Evolutionary conservation across 2,113 vertebrate genomes (phyloP), one percentile per base, ranked within the genome.

Genomic region (Mus spicilegus): DNA sequence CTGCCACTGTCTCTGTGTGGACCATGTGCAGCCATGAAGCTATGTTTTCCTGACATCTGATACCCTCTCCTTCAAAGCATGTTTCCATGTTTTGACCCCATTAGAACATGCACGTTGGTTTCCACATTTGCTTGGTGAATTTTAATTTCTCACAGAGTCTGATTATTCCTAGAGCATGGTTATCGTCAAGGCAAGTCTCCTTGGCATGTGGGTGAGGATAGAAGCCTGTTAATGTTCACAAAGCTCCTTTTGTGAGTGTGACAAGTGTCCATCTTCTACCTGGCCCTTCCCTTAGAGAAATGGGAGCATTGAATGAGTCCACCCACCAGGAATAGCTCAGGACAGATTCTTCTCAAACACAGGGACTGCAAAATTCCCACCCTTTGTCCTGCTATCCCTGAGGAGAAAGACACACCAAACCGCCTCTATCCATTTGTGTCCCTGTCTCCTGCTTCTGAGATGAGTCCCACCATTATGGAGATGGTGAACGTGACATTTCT

Each of bases 401-500:
- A 5, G 5, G 24, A 9, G 65, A n/a, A 36, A 95, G n/a, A 72
- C 77, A n/a, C 3, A n/a, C 20, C 69, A 46, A 81, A 9, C 7
- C 7, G 12, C 63, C 13, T 78, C 46, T 20, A 33, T 13, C 56
- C 61, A n/a, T 78, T 87, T 88, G 65, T 89, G 56, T 91, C 54
- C 51, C 51, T 51, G 20, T 17, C 75, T 78, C 17, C 14, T 42
- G 19, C 28, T 67, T 80, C 93, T 24, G 36, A 81, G 77, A 81
- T 51, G 49, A 91, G 58, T 2, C 28, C 58, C 85, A 91, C 77
- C 84, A 91, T 87, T 82, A 91, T 65, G 30, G 73, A 7, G 7
- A 73, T 77, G 85, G 58, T 72, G 90, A 75, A 78, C 84, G 78
- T 70, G 91, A 63, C 70, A 63, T 95, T 95, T 96, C 85, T 92